Percentiles rank a stretch among this genome's conserved stretches.
Conservation (phyloP, 1,140 invertebrate genomes). For the Camponotus floridanus region DNA sequence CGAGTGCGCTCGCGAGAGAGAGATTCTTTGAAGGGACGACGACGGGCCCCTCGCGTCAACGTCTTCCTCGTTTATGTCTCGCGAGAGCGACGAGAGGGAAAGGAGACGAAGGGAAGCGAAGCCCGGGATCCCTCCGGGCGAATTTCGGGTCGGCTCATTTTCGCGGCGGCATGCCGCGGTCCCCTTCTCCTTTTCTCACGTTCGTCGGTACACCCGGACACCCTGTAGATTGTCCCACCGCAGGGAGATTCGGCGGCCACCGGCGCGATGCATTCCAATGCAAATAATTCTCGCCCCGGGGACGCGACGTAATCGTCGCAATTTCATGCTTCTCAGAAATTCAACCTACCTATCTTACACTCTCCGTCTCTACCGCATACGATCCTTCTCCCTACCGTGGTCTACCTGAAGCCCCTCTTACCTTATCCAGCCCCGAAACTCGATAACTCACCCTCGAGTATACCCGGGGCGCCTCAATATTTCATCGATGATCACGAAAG, state of each 20-base stretch:
- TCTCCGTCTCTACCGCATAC: constrained; percentile 1
- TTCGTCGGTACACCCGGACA: constrained; percentile 75
- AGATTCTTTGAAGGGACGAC: constrained; percentile 28
- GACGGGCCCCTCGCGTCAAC: constrained; percentile 54
- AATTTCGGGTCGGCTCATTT: constrained; percentile 54
- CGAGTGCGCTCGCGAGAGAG: constrained; percentile 40
- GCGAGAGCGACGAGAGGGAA: constrained; percentile 8
- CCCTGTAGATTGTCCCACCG: constrained; percentile 77
- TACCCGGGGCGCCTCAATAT: constrained; percentile 33
- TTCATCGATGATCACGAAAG: constrained; percentile 42
- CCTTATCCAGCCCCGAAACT: neutral
- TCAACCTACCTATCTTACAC: constrained; percentile 51
- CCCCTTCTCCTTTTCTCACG: constrained; percentile 73
- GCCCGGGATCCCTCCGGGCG: constrained; percentile 4
- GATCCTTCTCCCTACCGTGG: neutral
- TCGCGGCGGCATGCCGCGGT: constrained; percentile 61
- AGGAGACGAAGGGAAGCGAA: neutral
- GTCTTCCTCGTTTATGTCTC: constrained; percentile 59
- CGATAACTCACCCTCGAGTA: constrained; percentile 44
- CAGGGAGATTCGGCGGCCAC: constrained; percentile 76
- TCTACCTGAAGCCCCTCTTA: no score
- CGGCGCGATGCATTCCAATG: constrained; percentile 83
- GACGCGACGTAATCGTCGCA: constrained; percentile 82
- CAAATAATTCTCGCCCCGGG: constrained; percentile 82
- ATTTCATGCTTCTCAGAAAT: constrained; percentile 85